These are phyloP conservation scores for Apogon hyalosoma DNA, from an alignment of 2,797 vertebrate species.

Conservation along the genomic window DNA sequence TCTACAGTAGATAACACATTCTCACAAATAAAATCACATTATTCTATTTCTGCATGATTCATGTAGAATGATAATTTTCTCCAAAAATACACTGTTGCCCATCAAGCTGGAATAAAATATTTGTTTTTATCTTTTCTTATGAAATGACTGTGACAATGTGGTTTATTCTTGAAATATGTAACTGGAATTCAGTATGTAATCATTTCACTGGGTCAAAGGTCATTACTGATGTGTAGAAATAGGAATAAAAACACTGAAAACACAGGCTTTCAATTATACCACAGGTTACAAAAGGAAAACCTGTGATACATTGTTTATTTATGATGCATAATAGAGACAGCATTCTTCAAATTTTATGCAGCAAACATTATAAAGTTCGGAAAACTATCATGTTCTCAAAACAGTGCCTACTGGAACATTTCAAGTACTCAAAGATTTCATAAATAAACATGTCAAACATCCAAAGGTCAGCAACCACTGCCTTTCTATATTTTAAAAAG, in stretches of 20 bases:
- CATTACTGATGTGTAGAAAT: no score
- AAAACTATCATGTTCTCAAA: conserved; percentile 26
- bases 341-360: conserved; percentile 20
- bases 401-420: conserved; percentile 37
- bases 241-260: conserved; percentile 13
- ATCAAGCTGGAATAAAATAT: no score
- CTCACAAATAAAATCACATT: background rate
- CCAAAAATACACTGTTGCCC: background rate
- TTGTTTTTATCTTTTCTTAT: no score
- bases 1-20: background rate
- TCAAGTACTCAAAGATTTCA: conserved; percentile 51
- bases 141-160: no score
- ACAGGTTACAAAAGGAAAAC: conserved; percentile 4
- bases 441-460: conserved; percentile 68
- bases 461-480: conserved; percentile 62
- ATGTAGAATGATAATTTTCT: background rate
- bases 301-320: conserved; percentile 24
- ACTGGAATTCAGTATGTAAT: no score
- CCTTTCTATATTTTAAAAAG: conserved; percentile 64
- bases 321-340: conserved; percentile 22
- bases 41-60: background rate
- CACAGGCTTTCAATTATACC: conserved; percentile 1
- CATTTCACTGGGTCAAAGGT: no score
- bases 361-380: conserved; percentile 28
- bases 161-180: no score